Percentiles rank a stretch among this genome's conserved stretches.
Evolutionary conservation across 2,797 vertebrate species (phyloP).

Genomic region (Cossypha heuglini): DNA sequence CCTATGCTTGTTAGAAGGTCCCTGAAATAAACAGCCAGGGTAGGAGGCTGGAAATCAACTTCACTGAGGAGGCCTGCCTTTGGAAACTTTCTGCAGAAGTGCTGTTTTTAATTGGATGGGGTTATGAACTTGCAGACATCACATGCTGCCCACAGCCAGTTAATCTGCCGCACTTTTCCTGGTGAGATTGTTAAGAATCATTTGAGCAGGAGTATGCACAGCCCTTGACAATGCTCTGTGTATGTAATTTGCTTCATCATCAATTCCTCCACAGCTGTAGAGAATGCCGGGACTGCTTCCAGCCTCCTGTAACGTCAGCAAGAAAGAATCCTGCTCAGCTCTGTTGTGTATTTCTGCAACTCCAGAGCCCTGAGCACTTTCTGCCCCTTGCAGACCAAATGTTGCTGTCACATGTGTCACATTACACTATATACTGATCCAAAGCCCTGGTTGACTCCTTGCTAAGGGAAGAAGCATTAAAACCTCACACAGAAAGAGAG

Average conservation of each 20-base stretch:
- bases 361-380: neutral
- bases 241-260: neutral
- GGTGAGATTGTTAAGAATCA: neutral
- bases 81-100: neutral
- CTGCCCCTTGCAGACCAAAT: neutral
- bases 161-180: neutral
- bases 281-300: neutral
- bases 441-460: neutral
- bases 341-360: neutral
- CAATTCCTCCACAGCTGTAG: neutral
- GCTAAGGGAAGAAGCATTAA: neutral
- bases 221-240: neutral
- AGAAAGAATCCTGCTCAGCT: neutral
- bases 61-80: neutral
- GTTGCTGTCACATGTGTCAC: accelerated
- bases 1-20: neutral
- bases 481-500: neutral
- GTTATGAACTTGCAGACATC: neutral
- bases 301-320: neutral
- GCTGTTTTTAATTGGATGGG: neutral
- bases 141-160: neutral
- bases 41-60: neutral
- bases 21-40: neutral
- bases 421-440: accelerated
- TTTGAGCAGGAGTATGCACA: neutral